These are phyloP conservation scores for Piprites chloris DNA, from an alignment of 2,113 vertebrate species.

Conservation along the genomic window DNA sequence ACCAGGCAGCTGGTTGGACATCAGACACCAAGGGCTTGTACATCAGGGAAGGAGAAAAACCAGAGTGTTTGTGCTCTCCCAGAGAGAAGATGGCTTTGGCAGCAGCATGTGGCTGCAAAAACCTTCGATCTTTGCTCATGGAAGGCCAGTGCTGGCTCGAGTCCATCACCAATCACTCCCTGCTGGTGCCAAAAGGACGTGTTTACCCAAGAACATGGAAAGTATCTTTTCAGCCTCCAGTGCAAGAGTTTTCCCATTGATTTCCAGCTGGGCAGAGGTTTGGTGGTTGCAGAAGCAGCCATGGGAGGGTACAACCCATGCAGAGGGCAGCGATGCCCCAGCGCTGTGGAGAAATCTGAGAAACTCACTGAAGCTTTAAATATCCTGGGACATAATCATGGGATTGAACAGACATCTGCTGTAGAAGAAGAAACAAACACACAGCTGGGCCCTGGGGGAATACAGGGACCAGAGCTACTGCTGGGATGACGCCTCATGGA, in stretches of 20 bases:
- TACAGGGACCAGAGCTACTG: neutral
- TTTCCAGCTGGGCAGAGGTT: neutral
- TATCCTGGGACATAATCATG: fast-evolving
- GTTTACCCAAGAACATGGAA: fast-evolving
- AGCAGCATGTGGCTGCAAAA: neutral
- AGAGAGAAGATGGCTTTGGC: neutral
- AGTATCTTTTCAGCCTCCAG: neutral
- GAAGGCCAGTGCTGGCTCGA: neutral
- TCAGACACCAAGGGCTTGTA: neutral
- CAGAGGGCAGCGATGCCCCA: neutral
- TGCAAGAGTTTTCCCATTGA: neutral
- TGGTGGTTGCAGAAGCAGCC: neutral
- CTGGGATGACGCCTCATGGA: neutral
- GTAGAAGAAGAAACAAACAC: neutral
- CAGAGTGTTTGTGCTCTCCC: no score
- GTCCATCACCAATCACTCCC: fast-evolving
- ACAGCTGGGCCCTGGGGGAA: neutral
- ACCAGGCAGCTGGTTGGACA: fast-evolving
- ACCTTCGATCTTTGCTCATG: neutral
- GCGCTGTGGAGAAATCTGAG: neutral
- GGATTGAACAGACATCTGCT: neutral
- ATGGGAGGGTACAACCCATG: neutral
- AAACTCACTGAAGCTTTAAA: neutral
- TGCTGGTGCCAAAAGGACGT: neutral
- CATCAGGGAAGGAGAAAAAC: neutral